Evolutionary conservation across 2,888 invertebrate species (phyloP).

Genomic region (Sabellastarte sp.): DNA sequence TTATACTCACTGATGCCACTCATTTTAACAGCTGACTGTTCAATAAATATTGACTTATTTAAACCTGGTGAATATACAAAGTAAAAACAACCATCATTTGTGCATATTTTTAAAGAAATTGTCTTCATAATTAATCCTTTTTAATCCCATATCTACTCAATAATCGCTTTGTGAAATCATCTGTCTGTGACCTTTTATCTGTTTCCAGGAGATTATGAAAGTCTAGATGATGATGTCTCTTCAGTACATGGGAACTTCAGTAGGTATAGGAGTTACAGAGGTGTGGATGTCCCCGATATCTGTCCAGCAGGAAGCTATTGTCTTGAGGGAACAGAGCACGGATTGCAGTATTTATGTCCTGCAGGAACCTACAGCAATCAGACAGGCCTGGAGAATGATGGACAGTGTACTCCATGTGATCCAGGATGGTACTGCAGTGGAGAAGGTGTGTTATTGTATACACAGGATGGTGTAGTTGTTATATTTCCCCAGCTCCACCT

Average conservation of each 20-base stretch:
- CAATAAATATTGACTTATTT: too few species aligned
- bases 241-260: conserved; percentile 46
- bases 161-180: too few species aligned
- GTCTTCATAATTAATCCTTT: too few species aligned
- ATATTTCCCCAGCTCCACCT: too few species aligned
- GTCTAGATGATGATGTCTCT: conserved; percentile 40
- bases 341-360: conserved; percentile 47
- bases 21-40: too few species aligned
- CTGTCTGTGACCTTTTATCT: too few species aligned
- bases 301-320: conserved; percentile 55
- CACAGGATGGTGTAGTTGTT: too few species aligned
- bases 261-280: conserved; percentile 38
- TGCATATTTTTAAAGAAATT: too few species aligned
- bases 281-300: conserved; percentile 44
- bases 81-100: too few species aligned
- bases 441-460: conserved; percentile 36
- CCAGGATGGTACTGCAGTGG: conserved; percentile 50
- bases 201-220: conserved; percentile 53
- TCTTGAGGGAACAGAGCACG: conserved; percentile 40
- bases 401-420: conserved; percentile 52
- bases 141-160: too few species aligned
- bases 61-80: too few species aligned
- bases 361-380: conserved; percentile 49
- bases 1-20: too few species aligned
- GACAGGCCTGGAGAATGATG: conserved; percentile 39